These are phyloP conservation scores for Pelvicachromis taeniatus DNA, from an alignment of 2,113 vertebrate genomes.

Conservation along the genomic window DNA sequence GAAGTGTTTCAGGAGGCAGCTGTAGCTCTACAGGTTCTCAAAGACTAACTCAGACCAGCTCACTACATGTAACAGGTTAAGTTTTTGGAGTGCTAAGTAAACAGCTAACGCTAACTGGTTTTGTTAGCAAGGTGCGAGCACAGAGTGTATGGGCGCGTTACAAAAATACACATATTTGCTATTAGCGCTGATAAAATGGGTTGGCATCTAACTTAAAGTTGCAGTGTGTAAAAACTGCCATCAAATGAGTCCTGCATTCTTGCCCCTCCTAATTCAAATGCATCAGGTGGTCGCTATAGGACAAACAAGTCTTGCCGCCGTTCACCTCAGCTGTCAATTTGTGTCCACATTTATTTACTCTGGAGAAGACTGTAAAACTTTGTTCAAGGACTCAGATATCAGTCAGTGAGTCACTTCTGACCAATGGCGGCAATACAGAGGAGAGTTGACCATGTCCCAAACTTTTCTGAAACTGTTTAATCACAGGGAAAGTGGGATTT, in stretches of 20 bases:
- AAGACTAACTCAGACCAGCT: neutral
- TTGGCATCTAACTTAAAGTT: neutral
- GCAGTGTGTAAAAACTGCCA: neutral
- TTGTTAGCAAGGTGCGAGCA: neutral
- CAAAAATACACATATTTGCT: neutral
- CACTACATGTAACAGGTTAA: neutral
- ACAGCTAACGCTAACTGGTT: neutral
- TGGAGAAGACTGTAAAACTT: neutral
- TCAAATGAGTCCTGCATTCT: neutral
- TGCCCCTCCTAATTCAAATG: neutral
- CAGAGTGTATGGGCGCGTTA: neutral
- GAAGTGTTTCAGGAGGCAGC: neutral
- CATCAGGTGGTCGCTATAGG: neutral
- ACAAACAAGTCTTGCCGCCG: neutral
- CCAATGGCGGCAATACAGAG: too few relatives aligned
- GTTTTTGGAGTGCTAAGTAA: neutral
- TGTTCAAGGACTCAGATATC: neutral
- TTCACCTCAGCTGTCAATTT: neutral
- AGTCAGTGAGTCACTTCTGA: neutral
- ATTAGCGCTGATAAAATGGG: neutral
- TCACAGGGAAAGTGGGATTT: fast-evolving
- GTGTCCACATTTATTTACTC: neutral
- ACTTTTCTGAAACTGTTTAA: neutral
- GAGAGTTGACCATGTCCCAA: neutral
- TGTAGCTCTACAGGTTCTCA: neutral